Evolutionary conservation across 1,140 invertebrate genomes (phyloP), one percentile per base, ranked within the genome.

Genomic region (Brachionus angularis): DNA sequence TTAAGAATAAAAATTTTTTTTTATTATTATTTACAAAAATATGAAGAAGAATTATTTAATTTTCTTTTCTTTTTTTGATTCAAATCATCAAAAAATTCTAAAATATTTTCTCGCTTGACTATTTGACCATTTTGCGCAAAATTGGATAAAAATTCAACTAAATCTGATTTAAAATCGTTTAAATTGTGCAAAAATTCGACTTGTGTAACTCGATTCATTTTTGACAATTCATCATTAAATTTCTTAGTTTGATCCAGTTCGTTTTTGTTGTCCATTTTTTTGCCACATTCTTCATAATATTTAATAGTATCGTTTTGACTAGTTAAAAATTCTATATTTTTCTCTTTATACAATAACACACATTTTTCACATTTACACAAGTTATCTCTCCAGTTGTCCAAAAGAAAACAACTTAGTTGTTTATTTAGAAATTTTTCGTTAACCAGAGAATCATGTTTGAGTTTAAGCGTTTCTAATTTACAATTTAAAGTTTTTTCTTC

Each of bases 231-330:
- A 67, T 67, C 29, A 31, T 46, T 47, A 10, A 88, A 88, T 75
- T 87, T 83, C 76, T 90, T 84, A 44, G 88, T 89, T 77, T 86
- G 85, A 76, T 91, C 89, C 7, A 47, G 23, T 27, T 46, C 62
- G 46, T 39, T 31, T 52, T 47, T 42, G 8, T 61, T 67, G 49
- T 49, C 53, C 52, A 47, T 42, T 16, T 61, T 64, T 61, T 78
- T 77, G 0, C 81, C 82, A 74, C 88, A 85, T 75, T 88, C 87
- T 83, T 96, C 92, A 80, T 96, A 96, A 1, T 86, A 86, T 71
- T 86, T 85, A 0, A 94, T 89, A 23, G 90, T 91, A 76, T 97
- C 93, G 74, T 88, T 85, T 10, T 84, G 80, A 81, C 95, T 91
- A 5, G 88, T 78, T 34, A 96, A 78, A 81, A 88, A 96, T 46